Conservation (phyloP, 2,113 vertebrate species). For the Caranx melampygus region DNA sequence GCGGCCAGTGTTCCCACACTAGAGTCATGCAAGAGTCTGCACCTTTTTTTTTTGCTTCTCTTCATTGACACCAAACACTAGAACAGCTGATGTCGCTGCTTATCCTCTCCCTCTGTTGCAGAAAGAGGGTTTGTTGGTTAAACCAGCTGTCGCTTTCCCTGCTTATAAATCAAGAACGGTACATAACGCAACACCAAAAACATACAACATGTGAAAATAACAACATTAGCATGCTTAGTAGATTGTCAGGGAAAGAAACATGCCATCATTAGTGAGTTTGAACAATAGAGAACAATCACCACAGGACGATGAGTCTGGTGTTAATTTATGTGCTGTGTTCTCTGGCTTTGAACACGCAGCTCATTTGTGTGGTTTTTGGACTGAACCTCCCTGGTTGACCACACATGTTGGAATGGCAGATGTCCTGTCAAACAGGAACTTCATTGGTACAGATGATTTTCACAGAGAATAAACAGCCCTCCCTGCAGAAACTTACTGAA, state of each 20-base stretch:
- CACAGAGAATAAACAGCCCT: not conserved
- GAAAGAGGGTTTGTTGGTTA: not conserved
- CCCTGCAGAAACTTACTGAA: not conserved
- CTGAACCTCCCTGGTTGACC: not conserved
- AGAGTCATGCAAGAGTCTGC: not conserved
- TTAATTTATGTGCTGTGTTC: not conserved
- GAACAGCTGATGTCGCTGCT: conserved; percentile 7
- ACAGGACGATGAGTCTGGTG: not conserved
- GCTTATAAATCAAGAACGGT: not conserved
- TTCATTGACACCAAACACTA: not conserved
- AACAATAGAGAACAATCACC: not conserved
- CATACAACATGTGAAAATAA: not conserved
- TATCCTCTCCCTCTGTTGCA: not conserved
- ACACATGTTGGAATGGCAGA: conserved; percentile 2
- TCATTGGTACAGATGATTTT: not conserved
- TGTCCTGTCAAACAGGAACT: not conserved
- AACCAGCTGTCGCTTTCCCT: not conserved
- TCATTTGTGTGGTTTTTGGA: not conserved
- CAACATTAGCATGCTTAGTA: not conserved
- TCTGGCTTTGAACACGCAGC: not conserved
- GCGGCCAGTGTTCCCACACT: not conserved
- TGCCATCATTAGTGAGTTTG: not conserved
- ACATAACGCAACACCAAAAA: not conserved
- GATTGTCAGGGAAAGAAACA: not conserved
- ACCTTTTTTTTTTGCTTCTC: not conserved